A percentile compares a stretch with the other conserved stretches of the same genome.
phyloP scores from a whole-genome alignment of 2,888 invertebrate species.

The Dicyrtoma fusca region DNA sequence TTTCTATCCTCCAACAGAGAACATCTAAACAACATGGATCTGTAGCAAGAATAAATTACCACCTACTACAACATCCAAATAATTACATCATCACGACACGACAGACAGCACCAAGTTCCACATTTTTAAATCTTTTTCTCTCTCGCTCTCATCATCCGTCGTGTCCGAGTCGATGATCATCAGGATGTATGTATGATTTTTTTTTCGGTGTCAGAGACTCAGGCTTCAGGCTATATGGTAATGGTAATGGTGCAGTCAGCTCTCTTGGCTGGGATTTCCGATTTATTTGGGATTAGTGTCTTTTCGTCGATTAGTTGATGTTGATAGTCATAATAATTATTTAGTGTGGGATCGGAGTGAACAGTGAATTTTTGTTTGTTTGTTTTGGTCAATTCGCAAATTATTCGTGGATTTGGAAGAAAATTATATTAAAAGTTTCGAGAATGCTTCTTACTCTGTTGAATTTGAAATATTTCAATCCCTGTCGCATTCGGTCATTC shows the following conservation, averaged over 20 bases:
- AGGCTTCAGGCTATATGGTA: background rate
- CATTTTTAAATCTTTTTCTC: background rate
- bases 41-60: slow-evolving; percentile 7
- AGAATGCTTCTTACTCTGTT: no score
- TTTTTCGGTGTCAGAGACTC: background rate
- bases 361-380: no score
- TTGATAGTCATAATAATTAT: no score
- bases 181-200: background rate
- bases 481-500: no score
- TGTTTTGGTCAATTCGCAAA: no score
- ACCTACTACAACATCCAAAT: slow-evolving; percentile 11
- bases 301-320: background rate
- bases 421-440: no score
- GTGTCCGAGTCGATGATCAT: background rate
- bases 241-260: background rate
- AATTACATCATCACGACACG: background rate
- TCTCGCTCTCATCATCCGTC: background rate
- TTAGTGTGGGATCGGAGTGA: no score
- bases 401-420: no score
- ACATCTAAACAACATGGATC: slow-evolving; percentile 14
- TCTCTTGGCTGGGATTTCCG: background rate
- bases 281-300: background rate
- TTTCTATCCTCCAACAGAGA: background rate
- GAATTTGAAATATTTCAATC: no score
- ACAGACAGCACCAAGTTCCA: no score